Evolutionary conservation across 2,113 vertebrate species (phyloP).

Genomic region (Myxocyprinus asiaticus): DNA sequence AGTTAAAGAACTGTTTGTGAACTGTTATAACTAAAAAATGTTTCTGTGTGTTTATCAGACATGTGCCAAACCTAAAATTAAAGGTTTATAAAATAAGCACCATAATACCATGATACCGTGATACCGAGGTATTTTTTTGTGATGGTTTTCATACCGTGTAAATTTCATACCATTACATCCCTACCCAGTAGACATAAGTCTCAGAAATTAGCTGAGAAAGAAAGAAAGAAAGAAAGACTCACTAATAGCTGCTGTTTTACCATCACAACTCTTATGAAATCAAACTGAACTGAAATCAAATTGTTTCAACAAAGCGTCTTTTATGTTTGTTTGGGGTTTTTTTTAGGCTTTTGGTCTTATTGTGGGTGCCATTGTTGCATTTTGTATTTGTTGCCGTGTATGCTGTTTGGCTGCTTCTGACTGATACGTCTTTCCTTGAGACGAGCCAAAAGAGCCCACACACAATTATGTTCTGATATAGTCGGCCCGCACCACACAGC

Average conservation of each 20-base stretch:
- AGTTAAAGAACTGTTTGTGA: too few relatives aligned
- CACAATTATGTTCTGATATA: slow-evolving; percentile 78
- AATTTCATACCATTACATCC: too few relatives aligned
- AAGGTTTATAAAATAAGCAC: too few relatives aligned
- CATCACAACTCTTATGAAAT: slow-evolving; percentile 61
- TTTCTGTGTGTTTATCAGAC: too few relatives aligned
- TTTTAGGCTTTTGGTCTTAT: slow-evolving; percentile 7
- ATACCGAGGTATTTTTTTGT: too few relatives aligned
- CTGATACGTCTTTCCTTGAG: slow-evolving; percentile 71
- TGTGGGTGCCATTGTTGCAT: slow-evolving; percentile 30
- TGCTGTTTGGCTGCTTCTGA: slow-evolving; percentile 66
- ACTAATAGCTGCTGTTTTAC: slow-evolving; percentile 67
- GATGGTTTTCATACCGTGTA: too few relatives aligned
- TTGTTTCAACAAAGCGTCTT: slow-evolving; percentile 65
- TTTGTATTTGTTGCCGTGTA: slow-evolving; percentile 62
- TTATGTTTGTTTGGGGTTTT: background rate
- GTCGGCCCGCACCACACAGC: slow-evolving; percentile 51
- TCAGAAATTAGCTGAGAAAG: too few relatives aligned
- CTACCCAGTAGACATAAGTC: too few relatives aligned
- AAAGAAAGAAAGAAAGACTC: slow-evolving; percentile 24
- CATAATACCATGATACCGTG: too few relatives aligned
- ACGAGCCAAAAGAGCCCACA: slow-evolving; percentile 67
- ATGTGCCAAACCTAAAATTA: too few relatives aligned
- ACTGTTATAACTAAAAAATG: too few relatives aligned
- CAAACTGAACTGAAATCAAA: background rate